phyloP scores from a whole-genome alignment of 2,888 invertebrate genomes.

The Tipula lateralis region DNA sequence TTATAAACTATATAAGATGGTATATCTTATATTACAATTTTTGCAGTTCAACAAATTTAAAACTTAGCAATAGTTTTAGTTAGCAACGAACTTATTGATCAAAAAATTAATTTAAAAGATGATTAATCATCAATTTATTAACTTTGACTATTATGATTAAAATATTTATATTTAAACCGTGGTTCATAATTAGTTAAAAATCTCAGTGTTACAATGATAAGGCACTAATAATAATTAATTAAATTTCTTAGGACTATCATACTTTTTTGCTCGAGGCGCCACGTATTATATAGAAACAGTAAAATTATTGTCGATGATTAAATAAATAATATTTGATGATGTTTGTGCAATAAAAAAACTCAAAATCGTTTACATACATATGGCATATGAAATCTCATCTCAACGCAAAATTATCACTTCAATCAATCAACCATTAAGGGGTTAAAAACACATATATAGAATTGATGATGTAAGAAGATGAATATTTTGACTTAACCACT shows the following conservation, averaged over 20 bases:
- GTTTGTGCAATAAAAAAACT: neutral
- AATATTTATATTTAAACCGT: neutral
- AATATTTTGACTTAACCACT: conserved; percentile 19
- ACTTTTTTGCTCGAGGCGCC: neutral
- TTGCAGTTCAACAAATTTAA: too few species aligned
- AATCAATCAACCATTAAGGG: conserved; percentile 4
- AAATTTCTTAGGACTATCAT: neutral
- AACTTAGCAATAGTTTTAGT: neutral
- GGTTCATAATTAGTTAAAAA: neutral
- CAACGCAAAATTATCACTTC: neutral
- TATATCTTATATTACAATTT: too few species aligned
- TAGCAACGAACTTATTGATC: neutral
- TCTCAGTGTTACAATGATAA: neutral
- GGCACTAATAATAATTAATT: neutral
- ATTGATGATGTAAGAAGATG: neutral
- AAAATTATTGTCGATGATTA: too few species aligned
- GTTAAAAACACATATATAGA: neutral
- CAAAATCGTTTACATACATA: neutral
- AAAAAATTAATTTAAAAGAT: neutral
- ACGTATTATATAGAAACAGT: neutral
- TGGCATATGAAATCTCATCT: neutral
- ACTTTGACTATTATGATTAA: neutral
- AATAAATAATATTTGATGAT: too few species aligned
- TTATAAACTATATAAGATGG: too few species aligned
- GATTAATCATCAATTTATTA: neutral